Percentiles rank a stretch among this genome's conserved stretches.
phyloP scores from a whole-genome alignment of 2,888 invertebrate genomes.

The Lathronympha strigana region DNA sequence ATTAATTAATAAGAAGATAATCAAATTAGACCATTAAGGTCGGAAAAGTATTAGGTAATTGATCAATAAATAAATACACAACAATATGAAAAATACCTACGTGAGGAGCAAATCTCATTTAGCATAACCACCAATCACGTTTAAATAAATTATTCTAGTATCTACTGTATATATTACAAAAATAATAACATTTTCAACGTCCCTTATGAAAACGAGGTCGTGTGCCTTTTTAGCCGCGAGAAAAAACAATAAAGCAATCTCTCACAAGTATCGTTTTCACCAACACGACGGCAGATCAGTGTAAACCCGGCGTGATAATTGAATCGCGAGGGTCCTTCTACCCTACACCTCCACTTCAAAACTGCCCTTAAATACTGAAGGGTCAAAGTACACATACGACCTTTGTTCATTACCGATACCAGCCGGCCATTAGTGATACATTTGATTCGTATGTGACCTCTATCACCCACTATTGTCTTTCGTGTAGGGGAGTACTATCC shows the following conservation, averaged over 20 bases:
- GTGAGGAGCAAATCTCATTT: neutral
- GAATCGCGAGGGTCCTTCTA: constrained; percentile 72
- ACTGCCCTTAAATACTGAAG: neutral
- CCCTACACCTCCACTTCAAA: constrained; percentile 48
- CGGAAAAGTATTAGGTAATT: too few species aligned
- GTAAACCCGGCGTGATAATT: constrained; percentile 77
- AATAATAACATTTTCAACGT: constrained; percentile 30
- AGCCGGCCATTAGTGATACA: constrained; percentile 71
- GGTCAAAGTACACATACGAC: constrained; percentile 15
- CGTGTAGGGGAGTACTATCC: constrained; percentile 42
- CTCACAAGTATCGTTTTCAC: constrained; percentile 85
- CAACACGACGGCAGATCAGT: constrained; percentile 68
- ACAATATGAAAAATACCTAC: neutral
- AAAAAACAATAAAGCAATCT: constrained; percentile 84
- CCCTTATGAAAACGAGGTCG: constrained; percentile 62
- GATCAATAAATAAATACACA: neutral
- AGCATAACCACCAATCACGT: neutral
- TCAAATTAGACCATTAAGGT: too few species aligned
- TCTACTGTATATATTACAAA: neutral
- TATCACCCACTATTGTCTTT: constrained; percentile 57
- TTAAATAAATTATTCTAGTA: neutral
- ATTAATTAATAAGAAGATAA: too few species aligned
- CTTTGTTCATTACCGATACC: constrained; percentile 41
- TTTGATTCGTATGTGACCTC: constrained; percentile 74
- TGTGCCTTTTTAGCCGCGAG: constrained; percentile 81